Conservation (phyloP, 2,888 invertebrate genomes). For the Glyphotaelius pellucidus region DNA sequence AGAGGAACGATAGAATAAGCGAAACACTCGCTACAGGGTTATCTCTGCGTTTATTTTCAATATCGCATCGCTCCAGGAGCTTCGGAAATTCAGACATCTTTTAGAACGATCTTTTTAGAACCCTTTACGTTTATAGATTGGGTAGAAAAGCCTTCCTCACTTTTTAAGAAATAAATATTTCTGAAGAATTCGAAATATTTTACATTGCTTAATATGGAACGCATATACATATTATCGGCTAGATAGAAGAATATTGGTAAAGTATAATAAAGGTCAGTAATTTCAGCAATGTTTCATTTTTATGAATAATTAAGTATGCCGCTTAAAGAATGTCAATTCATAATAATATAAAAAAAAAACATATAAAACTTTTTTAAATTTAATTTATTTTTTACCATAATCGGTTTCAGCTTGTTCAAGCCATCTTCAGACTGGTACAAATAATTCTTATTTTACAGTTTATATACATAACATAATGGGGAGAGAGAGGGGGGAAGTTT, state of each 20-base stretch:
- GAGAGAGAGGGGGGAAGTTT: too few relatives aligned
- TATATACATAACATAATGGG: too few relatives aligned
- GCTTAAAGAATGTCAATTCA: too few relatives aligned
- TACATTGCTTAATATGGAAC: background rate
- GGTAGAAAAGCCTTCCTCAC: background rate
- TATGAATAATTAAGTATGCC: background rate
- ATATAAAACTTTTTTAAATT: too few relatives aligned
- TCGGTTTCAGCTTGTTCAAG: too few relatives aligned
- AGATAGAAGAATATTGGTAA: background rate
- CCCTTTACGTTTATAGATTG: constrained; percentile 20
- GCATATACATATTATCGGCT: background rate
- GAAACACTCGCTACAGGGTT: constrained; percentile 42
- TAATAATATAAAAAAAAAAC: too few relatives aligned
- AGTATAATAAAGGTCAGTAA: background rate
- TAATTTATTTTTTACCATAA: too few relatives aligned
- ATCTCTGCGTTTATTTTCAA: constrained; percentile 46
- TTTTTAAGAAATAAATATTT: background rate
- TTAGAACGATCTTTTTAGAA: constrained; percentile 13
- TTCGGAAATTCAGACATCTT: constrained; percentile 34
- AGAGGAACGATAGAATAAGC: constrained; percentile 39
- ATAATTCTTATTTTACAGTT: too few relatives aligned
- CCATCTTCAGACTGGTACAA: too few relatives aligned
- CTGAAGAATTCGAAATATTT: background rate
- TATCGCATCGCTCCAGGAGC: constrained; percentile 40
- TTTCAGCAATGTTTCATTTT: background rate